Base-by-base conservation (phyloP, 2,888 invertebrate genomes). In the Ceramica pisi region DNA sequence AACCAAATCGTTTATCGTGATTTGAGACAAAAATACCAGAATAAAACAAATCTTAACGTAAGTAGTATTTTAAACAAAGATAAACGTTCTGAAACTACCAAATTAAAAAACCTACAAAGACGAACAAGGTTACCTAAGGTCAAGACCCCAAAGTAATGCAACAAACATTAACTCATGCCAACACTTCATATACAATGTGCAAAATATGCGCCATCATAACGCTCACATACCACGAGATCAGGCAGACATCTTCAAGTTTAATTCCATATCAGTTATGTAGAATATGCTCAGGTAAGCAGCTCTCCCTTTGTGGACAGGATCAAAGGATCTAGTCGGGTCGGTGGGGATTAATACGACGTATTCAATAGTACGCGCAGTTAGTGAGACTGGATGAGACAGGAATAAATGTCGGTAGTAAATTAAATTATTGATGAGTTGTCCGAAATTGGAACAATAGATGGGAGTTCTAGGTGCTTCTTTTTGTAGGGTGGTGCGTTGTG, bases 251-350 rank as follows among this genome's bases (percentile, higher is more conserved):
- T 77, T 81, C 62, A 78, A 79, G 79, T 75, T 67, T 84, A 82
- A 86, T 85, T 79, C 74, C 81, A 78, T 73, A 75, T 75, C 80
- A 84, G 83, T 67, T 83, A 86, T 87, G 84, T 84, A 72, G 74
- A 83, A 81, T 81, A 80, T 86, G 78, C 63, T 79, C 69, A 76
- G 78, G 80, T 81, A 81, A 80, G 78, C 71, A 75, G 63, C 71
- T 70, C 67, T 76, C 56, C 86, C 86, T 88, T 87, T 88, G 88
- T 87, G 75, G 50, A 61, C 70, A 78, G 78, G 85, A 87, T 87
- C 88, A 87, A 87, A 87, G 87, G 88, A 78, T 83, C 59, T 61
- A 62, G 56, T 44, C 53, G 75, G 78, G 81, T 71, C 81, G 78
- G 72, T 67, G 77, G 26, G 77, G 85, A 86, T 86, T 86, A 86